Conservation (phyloP, 2,888 invertebrate species). For the Xanthostigma xanthostigma region DNA sequence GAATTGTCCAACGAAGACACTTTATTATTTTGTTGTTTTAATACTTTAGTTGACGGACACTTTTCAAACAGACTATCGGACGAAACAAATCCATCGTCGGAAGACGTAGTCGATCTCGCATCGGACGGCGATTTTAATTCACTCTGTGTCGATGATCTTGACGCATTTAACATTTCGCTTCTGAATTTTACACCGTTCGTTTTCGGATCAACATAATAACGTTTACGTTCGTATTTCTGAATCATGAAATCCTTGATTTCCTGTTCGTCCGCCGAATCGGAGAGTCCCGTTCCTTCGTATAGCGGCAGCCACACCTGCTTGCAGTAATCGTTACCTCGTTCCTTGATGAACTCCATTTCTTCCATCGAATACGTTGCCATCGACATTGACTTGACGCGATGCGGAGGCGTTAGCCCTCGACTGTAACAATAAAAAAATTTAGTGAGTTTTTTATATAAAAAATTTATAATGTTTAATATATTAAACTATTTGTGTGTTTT, state of each 20-base stretch:
- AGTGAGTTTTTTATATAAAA: no score
- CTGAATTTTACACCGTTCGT: slow-evolving; percentile 7
- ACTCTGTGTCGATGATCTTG: no score
- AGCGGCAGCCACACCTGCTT: slow-evolving; percentile 85
- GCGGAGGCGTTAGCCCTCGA: slow-evolving; percentile 93
- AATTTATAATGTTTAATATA: no score
- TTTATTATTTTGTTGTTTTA: no score
- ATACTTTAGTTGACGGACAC: no score
- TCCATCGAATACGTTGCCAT: slow-evolving; percentile 96
- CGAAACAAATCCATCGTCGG: no score
- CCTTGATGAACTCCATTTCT: slow-evolving; percentile 81
- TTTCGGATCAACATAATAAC: slow-evolving; percentile 37
- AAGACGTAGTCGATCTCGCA: no score
- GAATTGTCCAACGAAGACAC: no score
- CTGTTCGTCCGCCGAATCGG: slow-evolving; percentile 73
- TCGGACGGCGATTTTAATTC: no score
- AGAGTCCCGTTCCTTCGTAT: slow-evolving; percentile 57
- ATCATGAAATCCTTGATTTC: slow-evolving; percentile 85
- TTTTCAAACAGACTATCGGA: no score
- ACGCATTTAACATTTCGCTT: neutral
- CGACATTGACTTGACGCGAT: slow-evolving; percentile 95
- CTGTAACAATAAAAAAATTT: slow-evolving; percentile 41
- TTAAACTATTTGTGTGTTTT: no score
- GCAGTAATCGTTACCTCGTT: slow-evolving; percentile 88
- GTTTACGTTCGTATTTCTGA: slow-evolving; percentile 88